Evolutionary conservation across 2,888 invertebrate genomes (phyloP), one percentile per base, ranked within the genome.

Genomic region (Sycophila texana): DNA sequence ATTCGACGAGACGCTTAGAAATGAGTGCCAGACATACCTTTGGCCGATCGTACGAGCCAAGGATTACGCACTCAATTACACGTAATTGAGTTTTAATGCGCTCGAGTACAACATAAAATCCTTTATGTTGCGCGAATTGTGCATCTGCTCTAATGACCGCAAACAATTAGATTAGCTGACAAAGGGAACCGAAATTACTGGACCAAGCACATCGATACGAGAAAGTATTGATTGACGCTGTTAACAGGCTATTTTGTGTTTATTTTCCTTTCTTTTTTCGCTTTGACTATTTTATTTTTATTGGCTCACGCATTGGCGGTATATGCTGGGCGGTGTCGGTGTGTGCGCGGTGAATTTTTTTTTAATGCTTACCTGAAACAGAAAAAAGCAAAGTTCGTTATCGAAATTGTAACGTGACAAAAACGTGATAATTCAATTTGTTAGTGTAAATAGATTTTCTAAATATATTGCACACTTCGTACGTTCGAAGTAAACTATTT

Each of bases 351-450:
- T 1, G 22, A 20, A 57, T 16, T 4, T 4, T 18, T 39, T 20
- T 26, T 16, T 20, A 30, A 16, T 20, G 65, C 71, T 77, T 71
- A 77, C 77, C 77, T 77, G 71, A 1, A 77, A 77, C 65, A 66
- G 12, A 76, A 71, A 65, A 70, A 47, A 74, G 49, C 7, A 4
- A 74, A 30, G 53, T 14, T 18, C 0, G 47, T 61, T 22, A 53
- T 49, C 26, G 39, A 10, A 39, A 39, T 39, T 39, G 39, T 10
- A 39, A 39, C 10, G 39, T 39, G 39, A 39, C 39, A 39, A 39
- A 39, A 39, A 39, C 5, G 39, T 39, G 39, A 39, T 39, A 39
- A 39, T 39, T 39, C 39, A 10, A 39, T 39, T 39, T 39, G 39
- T 39, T 39, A 39, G 39, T 1, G 10, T 39, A 39, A 39, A 39